Evolutionary conservation across 2,113 vertebrate species (phyloP).

Genomic region (Raja brachyura): DNA sequence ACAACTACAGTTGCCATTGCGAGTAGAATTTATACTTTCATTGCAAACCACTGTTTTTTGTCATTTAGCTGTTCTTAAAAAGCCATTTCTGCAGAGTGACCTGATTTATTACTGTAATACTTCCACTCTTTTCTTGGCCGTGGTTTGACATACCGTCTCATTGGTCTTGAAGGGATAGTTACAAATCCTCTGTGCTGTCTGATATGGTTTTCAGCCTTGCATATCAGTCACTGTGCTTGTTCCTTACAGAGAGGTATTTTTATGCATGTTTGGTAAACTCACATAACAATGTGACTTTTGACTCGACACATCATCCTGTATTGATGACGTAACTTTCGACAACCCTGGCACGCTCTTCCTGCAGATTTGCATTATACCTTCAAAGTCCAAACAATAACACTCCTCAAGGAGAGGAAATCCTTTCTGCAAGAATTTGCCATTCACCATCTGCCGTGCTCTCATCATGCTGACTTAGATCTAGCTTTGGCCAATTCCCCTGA

Average conservation of each 20-base stretch:
- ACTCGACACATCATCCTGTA: not conserved
- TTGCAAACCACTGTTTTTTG: not conserved
- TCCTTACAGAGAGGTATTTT: not conserved
- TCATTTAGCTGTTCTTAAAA: not conserved
- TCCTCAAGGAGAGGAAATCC: conserved; percentile 21
- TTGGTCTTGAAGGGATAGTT: not conserved
- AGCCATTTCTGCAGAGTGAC: not conserved
- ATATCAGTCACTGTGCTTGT: not conserved
- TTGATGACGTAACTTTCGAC: not conserved
- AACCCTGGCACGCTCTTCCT: not conserved
- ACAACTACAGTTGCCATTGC: not conserved
- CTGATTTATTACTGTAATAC: not conserved
- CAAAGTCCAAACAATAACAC: not conserved
- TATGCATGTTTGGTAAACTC: not conserved
- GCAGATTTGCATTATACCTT: not conserved
- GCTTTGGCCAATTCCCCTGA: conserved; percentile 20
- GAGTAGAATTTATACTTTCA: not conserved
- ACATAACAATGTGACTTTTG: not conserved
- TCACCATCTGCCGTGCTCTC: conserved; percentile 24
- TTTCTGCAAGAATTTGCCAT: not conserved
- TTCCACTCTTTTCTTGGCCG: not conserved
- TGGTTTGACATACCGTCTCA: not conserved
- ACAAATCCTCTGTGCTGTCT: not conserved
- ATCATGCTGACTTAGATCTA: conserved; percentile 8
- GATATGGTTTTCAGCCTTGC: not conserved